Evolutionary conservation across 2,888 invertebrate genomes (phyloP), one percentile per base, ranked within the genome.

Genomic region (Plagiodera versicolora): DNA sequence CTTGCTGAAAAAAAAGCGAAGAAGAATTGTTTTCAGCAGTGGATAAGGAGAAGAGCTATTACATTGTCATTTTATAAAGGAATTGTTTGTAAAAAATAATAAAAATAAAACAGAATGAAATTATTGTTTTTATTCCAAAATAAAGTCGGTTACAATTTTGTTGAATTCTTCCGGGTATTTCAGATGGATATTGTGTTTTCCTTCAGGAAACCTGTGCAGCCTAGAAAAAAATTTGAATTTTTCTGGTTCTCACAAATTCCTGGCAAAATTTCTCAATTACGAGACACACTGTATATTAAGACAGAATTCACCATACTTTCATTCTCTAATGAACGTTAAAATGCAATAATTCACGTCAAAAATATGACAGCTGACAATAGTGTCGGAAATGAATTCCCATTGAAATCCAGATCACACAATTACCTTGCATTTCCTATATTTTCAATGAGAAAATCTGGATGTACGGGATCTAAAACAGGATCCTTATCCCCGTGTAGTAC

Each of bases 401-500:
- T n/a, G n/a, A n/a, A 6, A 28, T 28, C 4, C 8, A 32, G 32
- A 8, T 11, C 2, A 8, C 2, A 32, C 11, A 8, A 48, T 77
- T 80, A 92, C 92, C 83, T 86, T 16, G 90, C 85, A 32, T 84
- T 81, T 60, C 80, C 79, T 53, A 94, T 91, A 70, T 89, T 82
- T 11, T 87, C 81, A 52, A 85, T 82, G 14, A 95, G 80, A 80
- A 89, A 89, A 1, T 87, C 82, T 0, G 89, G 85, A 81, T 95
- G 95, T 63, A 89, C 87, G 17, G 81, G 75, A 1, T 88, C 86
- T 1, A 95, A 87, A 80, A 94, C 81, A 0, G 89, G 86, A 80
- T 96, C 95, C 74, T 91, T 91, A 66, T 86, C 85, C 0, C 95
- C 95, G 74, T 95, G 92, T 47, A 96, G 74, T 67, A 96, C 89